Base-by-base conservation (phyloP, 35 echinoderm and acorn worm genomes). In the Amphiura filiformis region DNA sequence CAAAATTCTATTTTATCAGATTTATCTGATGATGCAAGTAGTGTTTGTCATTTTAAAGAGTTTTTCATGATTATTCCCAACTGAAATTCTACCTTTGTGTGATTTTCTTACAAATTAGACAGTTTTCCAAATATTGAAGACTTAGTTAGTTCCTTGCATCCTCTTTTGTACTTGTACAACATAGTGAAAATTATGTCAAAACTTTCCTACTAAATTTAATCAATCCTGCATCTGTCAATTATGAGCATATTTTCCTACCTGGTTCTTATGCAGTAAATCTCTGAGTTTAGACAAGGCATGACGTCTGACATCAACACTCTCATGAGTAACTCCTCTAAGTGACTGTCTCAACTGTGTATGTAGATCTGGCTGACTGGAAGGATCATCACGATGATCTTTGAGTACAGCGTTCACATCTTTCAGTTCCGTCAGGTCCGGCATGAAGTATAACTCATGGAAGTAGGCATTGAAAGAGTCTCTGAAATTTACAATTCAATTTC, bases 361-460 rank as follows among this genome's bases (percentile, higher is more conserved):
- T 32, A 98, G 85, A 56, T 98, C 96, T 34, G 92, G 89, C 56
- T 93, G 91, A 57, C 86, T 92, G 28, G 84, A 89, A 2, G 93
- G 90, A 70, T 92, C 93, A 49, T 94, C 96, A 31, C 84, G 90
- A 32, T 94, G 83, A 52, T 90, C 88, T 75, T 92, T 90, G 75
- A 99, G 81, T 20, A 99, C 81, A 33, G 82, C 57, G 32, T 95
- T 94, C 13, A 99, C 90, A 36, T 92, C 93, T 31, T 36, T 65
- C 5, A 99, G 77, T 35, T 99, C 96, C 1, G 90, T 39, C 36
- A 99, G 38, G 37, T 92, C 90, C 40, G 96, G 96, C 83, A 99
- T 92, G 90, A 99, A 99, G 75, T 99, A 95, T 26, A 99, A 35
- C 57, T 99, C 96, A 88, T 94, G 79, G 81, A 99, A 99, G 37